phyloP scores from a whole-genome alignment of 1,140 invertebrate genomes.

The Littorina saxatilis region DNA sequence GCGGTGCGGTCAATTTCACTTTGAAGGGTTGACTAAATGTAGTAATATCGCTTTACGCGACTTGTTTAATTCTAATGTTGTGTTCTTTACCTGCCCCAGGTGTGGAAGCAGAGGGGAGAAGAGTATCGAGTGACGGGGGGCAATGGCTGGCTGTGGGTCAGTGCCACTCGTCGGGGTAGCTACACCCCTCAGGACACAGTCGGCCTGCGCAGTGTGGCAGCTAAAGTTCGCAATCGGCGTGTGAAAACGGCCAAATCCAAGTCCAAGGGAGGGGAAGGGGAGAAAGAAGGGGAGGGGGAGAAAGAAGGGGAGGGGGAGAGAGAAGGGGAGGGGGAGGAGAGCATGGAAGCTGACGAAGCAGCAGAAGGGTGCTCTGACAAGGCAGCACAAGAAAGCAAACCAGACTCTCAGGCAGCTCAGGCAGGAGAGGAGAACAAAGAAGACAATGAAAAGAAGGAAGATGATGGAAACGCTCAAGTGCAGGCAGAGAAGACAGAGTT shows the following conservation, averaged over 20 bases:
- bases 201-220: slow-evolving; percentile 68
- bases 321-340: slow-evolving; percentile 39
- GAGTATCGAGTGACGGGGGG: slow-evolving; percentile 96
- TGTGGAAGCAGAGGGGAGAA: slow-evolving; percentile 97
- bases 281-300: slow-evolving; percentile 28
- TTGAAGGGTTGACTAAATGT: too few relatives aligned
- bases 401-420: slow-evolving; percentile 25
- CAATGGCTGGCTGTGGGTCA: slow-evolving; percentile 96
- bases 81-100: slow-evolving; percentile 50
- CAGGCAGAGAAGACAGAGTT: background rate
- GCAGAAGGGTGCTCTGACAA: slow-evolving; percentile 15
- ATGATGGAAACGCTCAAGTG: too few relatives aligned
- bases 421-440: slow-evolving; percentile 6
- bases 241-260: slow-evolving; percentile 50
- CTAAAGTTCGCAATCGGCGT: slow-evolving; percentile 52
- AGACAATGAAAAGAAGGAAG: slow-evolving; percentile 7
- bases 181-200: slow-evolving; percentile 63
- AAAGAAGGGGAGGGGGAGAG: slow-evolving; percentile 23
- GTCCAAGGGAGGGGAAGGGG: slow-evolving; percentile 12
- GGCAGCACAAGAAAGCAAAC: slow-evolving; percentile 35
- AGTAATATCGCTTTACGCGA: too few relatives aligned
- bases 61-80: too few relatives aligned
- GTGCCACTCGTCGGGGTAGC: slow-evolving; percentile 68
- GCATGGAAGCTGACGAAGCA: slow-evolving; percentile 37
- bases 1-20: too few relatives aligned